Conservation (phyloP, 2,888 invertebrate genomes). For the Polydrusus cervinus region DNA sequence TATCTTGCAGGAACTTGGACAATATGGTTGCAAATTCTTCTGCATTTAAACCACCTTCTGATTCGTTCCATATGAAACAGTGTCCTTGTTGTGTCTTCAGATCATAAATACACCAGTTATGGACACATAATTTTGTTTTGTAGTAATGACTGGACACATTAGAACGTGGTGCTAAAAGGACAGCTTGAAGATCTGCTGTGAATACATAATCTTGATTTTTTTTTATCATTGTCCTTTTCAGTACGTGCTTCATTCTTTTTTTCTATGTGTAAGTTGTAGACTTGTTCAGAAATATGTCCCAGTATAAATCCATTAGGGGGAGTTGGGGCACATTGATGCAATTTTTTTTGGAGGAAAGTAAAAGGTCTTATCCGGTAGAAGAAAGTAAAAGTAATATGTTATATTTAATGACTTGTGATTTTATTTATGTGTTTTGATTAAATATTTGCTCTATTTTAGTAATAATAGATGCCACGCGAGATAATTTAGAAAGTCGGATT, state of each 20-base stretch:
- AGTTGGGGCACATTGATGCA: too few relatives aligned
- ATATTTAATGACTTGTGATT: too few relatives aligned
- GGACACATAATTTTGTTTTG: slow-evolving; percentile 32
- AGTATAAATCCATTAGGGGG: neutral
- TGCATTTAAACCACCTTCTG: slow-evolving; percentile 14
- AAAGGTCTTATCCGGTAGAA: too few relatives aligned
- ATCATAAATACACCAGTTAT: slow-evolving; percentile 44
- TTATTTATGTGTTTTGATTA: too few relatives aligned
- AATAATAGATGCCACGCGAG: too few relatives aligned
- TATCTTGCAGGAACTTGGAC: slow-evolving; percentile 34
- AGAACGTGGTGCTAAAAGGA: slow-evolving; percentile 24
- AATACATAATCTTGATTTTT: slow-evolving; percentile 22
- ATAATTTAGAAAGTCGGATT: too few relatives aligned
- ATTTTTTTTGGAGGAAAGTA: too few relatives aligned
- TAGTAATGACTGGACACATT: slow-evolving; percentile 26
- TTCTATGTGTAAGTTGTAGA: slow-evolving; percentile 24
- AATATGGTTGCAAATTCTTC: slow-evolving; percentile 37
- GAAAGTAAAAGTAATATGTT: too few relatives aligned
- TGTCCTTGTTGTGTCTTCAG: slow-evolving; percentile 37
- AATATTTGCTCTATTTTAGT: too few relatives aligned
- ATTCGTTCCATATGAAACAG: slow-evolving; percentile 37
- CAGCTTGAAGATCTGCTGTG: slow-evolving; percentile 32
- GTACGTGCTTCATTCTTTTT: slow-evolving; percentile 34
- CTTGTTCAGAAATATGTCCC: slow-evolving; percentile 17
- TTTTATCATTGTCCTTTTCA: slow-evolving; percentile 33